Percentiles rank a stretch among this genome's conserved stretches.
phyloP scores from a whole-genome alignment of 2,888 invertebrate species.

The Drosophila mulleri region DNA sequence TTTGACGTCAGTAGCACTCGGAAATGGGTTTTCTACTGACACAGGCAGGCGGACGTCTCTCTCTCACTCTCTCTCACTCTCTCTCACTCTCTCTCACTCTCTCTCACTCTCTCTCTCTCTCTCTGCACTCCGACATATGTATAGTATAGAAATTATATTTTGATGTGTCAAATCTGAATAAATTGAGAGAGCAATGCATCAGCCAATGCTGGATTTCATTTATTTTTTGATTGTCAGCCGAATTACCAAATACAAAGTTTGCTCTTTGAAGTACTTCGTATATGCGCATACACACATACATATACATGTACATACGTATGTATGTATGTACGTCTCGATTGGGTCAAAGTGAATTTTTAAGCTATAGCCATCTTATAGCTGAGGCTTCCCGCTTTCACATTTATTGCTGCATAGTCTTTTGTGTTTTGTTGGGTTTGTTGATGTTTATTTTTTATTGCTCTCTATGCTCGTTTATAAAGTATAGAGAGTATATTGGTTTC shows the following conservation, averaged over 20 bases:
- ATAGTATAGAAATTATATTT: neutral
- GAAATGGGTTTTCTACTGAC: neutral
- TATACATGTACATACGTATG: neutral
- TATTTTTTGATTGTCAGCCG: neutral
- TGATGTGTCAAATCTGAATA: neutral
- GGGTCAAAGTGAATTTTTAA: constrained; percentile 29
- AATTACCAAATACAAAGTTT: constrained; percentile 12
- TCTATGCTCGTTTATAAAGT: neutral
- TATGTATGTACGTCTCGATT: constrained; percentile 5
- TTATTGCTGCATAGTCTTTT: constrained; percentile 34
- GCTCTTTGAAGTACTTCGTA: constrained; percentile 2
- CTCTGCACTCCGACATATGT: neutral
- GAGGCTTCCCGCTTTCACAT: constrained; percentile 2
- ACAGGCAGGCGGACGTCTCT: neutral
- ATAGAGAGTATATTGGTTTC: neutral
- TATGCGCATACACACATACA: neutral
- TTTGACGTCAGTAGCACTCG: neutral
- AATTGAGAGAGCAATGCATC: neutral
- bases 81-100: too few species aligned
- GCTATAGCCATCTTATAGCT: constrained; percentile 2
- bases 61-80: too few species aligned
- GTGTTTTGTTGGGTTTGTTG: constrained; percentile 16
- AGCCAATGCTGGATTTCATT: neutral
- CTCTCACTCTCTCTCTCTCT: too few species aligned
- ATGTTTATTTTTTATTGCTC: constrained; percentile 7